These are phyloP conservation scores for Gymnopithys bicolor DNA, from an alignment of 2,797 vertebrate species.

Conservation along the genomic window DNA sequence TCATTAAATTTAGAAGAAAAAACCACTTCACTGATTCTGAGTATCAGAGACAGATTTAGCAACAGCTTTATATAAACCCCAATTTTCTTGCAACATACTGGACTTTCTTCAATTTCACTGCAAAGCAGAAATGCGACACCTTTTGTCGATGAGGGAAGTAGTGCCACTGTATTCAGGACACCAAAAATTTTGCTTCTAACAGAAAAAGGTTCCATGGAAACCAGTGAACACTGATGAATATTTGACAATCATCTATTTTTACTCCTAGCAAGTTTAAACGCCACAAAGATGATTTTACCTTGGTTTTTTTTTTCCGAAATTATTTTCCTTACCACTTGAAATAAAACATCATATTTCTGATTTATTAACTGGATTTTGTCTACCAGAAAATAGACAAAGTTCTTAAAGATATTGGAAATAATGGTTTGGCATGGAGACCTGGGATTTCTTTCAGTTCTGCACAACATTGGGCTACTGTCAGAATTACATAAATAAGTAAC, in stretches of 20 bases:
- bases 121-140: accelerated
- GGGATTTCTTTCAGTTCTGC: not conserved
- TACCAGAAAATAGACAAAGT: not conserved
- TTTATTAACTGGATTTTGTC: not conserved
- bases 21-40: not conserved
- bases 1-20: conserved; percentile 27
- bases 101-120: not conserved
- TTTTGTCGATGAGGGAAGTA: not conserved
- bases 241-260: conserved; percentile 10
- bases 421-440: not conserved
- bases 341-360: not conserved
- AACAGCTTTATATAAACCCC: not conserved
- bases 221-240: not conserved
- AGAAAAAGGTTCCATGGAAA: conserved; percentile 39
- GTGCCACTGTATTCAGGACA: not conserved
- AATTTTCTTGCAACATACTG: not conserved
- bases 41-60: conserved; percentile 13
- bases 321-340: not conserved
- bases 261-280: not conserved
- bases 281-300: not conserved
- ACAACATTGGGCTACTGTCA: not conserved
- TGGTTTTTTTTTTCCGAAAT: not conserved
- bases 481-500: not conserved
- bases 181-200: not conserved
- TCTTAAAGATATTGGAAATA: not conserved